Evolutionary conservation across 2,113 vertebrate species (phyloP).

Genomic region (Tyrannus savana): DNA sequence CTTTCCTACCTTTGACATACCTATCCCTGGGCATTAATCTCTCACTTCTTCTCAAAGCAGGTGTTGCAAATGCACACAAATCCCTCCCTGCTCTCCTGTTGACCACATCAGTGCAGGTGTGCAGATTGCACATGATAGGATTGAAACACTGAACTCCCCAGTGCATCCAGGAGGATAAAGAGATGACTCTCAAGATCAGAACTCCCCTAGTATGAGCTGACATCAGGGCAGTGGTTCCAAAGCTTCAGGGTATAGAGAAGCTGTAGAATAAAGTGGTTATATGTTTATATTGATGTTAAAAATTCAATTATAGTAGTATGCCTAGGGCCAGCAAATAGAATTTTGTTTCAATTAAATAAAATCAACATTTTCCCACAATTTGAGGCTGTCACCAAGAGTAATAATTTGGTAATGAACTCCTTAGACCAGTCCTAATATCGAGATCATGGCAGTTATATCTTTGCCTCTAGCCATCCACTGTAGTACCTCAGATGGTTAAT

Average conservation of each 20-base stretch:
- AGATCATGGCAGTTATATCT: not conserved
- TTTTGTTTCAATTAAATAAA: slow-evolving; percentile 20
- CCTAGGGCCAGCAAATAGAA: not conserved
- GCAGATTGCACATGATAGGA: not conserved
- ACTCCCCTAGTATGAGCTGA: accelerated
- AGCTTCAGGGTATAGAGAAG: not conserved
- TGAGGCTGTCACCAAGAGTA: not conserved
- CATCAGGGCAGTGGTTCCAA: not conserved
- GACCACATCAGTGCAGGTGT: not conserved
- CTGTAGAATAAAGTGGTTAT: not conserved
- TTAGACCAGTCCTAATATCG: not conserved
- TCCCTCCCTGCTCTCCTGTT: not conserved
- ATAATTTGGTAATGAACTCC: not conserved
- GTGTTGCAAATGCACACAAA: not conserved
- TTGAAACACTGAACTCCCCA: not conserved
- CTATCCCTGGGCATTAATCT: not conserved
- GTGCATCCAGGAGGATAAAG: not conserved
- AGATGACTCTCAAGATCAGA: not conserved
- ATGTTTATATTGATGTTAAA: not conserved
- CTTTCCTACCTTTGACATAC: not conserved
- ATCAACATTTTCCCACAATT: not conserved
- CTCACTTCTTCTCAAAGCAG: not conserved
- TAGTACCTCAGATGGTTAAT: slow-evolving; percentile 1
- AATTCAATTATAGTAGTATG: slow-evolving; percentile 2
- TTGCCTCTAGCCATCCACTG: not conserved